Evolutionary conservation across 2,888 invertebrate genomes (phyloP).

Genomic region (Acleris emargana): DNA sequence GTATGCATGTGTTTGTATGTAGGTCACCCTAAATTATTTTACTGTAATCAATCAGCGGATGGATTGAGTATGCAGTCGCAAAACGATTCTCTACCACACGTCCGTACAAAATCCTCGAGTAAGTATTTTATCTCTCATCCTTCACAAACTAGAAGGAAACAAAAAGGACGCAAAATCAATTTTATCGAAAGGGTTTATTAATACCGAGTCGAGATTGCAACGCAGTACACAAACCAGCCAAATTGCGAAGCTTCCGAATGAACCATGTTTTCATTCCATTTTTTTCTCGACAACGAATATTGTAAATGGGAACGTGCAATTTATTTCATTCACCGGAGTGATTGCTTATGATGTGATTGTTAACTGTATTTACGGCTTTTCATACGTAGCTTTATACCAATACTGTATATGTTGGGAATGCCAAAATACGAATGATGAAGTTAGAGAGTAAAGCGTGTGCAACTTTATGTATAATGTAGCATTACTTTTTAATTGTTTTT

Average conservation of each 20-base stretch:
- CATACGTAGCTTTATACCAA: conserved; percentile 20
- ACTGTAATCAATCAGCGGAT: conserved; percentile 66
- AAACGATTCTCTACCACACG: conserved; percentile 1
- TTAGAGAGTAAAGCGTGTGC: too few species aligned
- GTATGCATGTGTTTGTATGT: conserved; percentile 46
- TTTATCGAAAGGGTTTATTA: conserved; percentile 8
- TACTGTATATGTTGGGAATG: neutral
- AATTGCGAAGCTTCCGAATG: conserved; percentile 66
- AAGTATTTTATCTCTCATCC: conserved; percentile 2
- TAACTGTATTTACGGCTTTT: conserved; percentile 57
- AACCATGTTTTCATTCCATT: conserved; percentile 66
- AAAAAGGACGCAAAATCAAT: conserved; percentile 3
- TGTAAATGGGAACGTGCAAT: conserved; percentile 72
- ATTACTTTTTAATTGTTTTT: too few species aligned
- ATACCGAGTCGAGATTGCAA: conserved; percentile 37
- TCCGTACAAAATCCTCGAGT: neutral
- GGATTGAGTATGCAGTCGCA: conserved; percentile 45
- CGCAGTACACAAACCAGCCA: conserved; percentile 58
- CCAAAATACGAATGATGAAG: neutral
- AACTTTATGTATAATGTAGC: too few species aligned
- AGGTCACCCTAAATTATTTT: conserved; percentile 61
- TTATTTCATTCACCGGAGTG: conserved; percentile 71
- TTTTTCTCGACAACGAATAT: conserved; percentile 64
- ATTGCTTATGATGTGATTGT: conserved; percentile 78
- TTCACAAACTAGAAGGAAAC: neutral